Conservation (phyloP, 1,140 invertebrate genomes). For the Drosophila burlai region DNA sequence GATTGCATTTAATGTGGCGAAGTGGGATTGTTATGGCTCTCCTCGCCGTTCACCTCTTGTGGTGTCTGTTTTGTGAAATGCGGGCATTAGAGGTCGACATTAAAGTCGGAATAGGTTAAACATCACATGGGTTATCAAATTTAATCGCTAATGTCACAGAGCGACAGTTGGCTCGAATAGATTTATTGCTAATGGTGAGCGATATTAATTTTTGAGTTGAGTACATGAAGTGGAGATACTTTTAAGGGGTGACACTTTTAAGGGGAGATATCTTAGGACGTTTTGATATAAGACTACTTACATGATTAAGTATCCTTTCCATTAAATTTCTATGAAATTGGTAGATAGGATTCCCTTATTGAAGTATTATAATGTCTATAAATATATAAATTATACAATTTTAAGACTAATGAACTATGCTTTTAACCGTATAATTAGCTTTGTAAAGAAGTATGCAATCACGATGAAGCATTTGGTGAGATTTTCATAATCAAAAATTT, state of each 20-base stretch:
- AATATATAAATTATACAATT: not conserved
- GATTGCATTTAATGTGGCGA: constrained; percentile 46
- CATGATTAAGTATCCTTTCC: not conserved
- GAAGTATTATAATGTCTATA: not conserved
- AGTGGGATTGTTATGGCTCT: constrained; percentile 65
- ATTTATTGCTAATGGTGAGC: constrained; percentile 17
- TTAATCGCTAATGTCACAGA: constrained; percentile 50
- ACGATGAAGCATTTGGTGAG: not conserved
- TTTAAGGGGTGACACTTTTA: not conserved
- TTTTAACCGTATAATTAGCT: not conserved
- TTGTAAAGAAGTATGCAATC: not conserved
- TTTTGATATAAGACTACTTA: not conserved
- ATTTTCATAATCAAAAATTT: not conserved
- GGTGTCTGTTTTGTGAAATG: constrained; percentile 22
- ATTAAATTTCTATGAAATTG: not conserved
- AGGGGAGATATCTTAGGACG: not conserved
- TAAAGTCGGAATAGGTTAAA: constrained; percentile 62
- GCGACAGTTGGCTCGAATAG: constrained; percentile 22
- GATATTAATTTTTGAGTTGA: constrained; percentile 8
- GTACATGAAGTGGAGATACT: not conserved
- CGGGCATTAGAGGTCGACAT: constrained; percentile 54
- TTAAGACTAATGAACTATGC: not conserved
- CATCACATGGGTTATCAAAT: constrained; percentile 70
- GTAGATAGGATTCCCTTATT: not conserved
- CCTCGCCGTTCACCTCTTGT: not conserved